Percentiles rank a stretch among this genome's conserved stretches.
Evolutionary conservation across 2,888 invertebrate species (phyloP).

Genomic region (Caradrina clavipalpis): DNA sequence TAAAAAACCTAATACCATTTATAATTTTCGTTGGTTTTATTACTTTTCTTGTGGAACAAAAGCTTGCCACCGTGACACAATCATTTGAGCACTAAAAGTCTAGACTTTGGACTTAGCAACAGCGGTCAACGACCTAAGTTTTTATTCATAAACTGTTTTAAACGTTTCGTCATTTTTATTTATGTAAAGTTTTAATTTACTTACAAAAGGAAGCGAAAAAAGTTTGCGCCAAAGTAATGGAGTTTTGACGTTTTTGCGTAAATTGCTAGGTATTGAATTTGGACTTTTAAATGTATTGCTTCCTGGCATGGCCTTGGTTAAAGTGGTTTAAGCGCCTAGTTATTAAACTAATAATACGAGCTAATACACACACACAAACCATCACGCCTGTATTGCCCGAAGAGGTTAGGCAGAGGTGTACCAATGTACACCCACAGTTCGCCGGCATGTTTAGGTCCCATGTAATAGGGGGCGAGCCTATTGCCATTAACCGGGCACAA

Average conservation of each 20-base stretch:
- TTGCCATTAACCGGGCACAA: too few relatives aligned
- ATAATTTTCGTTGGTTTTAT: background rate
- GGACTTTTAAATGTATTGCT: conserved; percentile 25
- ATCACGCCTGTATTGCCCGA: too few relatives aligned
- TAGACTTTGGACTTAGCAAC: conserved; percentile 9
- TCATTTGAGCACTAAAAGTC: conserved; percentile 20
- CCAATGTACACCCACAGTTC: too few relatives aligned
- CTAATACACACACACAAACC: too few relatives aligned
- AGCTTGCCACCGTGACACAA: conserved; percentile 12
- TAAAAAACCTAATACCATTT: conserved; percentile 2
- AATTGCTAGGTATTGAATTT: conserved; percentile 7
- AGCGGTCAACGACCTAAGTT: conserved; percentile 43
- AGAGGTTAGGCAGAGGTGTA: too few relatives aligned
- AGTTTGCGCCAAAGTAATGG: conserved; percentile 13
- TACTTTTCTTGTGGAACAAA: conserved; percentile 17
- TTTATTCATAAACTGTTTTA: conserved; percentile 28
- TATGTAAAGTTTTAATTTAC: conserved; percentile 3
- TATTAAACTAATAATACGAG: too few relatives aligned
- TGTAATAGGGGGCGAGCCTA: too few relatives aligned
- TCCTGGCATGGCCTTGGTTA: conserved; percentile 13
- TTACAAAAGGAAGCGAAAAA: conserved; percentile 1
- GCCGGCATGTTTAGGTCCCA: too few relatives aligned
- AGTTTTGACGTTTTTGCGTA: conserved; percentile 21
- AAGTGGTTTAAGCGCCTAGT: too few relatives aligned
- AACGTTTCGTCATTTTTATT: conserved; percentile 28